Base-by-base conservation (phyloP, 1,140 invertebrate species). In the Episyrphus balteatus region DNA sequence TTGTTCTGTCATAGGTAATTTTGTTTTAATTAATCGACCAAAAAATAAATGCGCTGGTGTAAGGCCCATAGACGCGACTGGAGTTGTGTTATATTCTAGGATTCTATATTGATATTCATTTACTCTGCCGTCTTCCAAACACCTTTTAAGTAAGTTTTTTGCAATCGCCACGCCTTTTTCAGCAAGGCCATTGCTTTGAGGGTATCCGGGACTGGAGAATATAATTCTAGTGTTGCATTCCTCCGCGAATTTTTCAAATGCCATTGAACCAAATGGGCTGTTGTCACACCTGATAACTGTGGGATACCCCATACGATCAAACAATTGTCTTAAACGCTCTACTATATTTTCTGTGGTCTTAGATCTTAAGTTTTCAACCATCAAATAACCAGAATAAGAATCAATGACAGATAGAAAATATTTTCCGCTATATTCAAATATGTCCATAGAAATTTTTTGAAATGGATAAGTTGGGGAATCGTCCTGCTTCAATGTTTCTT, bases 401-500 rank as follows among this genome's bases (percentile, higher is more conserved):
- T n/a, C n/a, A n/a, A n/a, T n/a, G n/a, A n/a, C n/a, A n/a, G n/a
- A n/a, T n/a, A n/a, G n/a, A n/a, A n/a, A 48, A 42, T 48, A 14
- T 5, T 33, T 10, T 7, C 39, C 39, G 3, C 21, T 40, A 19
- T 48, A 48, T 17, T 48, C 46, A 37, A 48, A 48, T 19, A 48
- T 12, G 18, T 48, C 46, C 31, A 48, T 42, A 5, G 39, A 30
- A 5, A 43, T 40, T 11, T 42, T 34, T 13, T 48, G 8, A 34
- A 19, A 48, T 5, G 46, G 46, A 43, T 42, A 48, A 34, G 45
- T 33, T 11, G 49, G 49, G 6, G 30, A 26, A 30, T 42, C 15
- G 15, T 48, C 44, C 13, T 36, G 37, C 10, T 34, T 15, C 30
- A 51, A 19, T 32, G 37, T 34, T 47, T 53, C 48, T 19, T 51